Base-by-base conservation (phyloP, 2,797 vertebrate genomes). In the Phyllotis vaccarum region DNA sequence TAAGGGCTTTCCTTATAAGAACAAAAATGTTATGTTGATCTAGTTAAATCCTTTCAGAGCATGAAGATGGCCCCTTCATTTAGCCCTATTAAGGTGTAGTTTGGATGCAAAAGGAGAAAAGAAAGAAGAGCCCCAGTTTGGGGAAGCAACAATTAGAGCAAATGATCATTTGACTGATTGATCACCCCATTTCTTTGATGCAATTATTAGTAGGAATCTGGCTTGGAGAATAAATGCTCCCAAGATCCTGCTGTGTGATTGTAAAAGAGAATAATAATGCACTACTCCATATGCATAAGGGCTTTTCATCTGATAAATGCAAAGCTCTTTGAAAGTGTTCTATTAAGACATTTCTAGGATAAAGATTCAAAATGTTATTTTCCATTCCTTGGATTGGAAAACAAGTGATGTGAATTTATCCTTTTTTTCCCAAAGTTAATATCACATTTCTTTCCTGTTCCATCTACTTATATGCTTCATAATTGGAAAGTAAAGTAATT, bases 111-210 rank as follows among this genome's bases (percentile, higher is more conserved):
- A 87, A 4, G 10, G 87, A 79, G 56, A 3, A 62, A 62, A 56
- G 37, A 94, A 96, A 60, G 40, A 94, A 90, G 54, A 97, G 52
- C 24, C 83, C 75, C 60, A 8, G 62, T 94, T 90, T 95, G 27
- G 27, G 75, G 89, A 62, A 95, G 89, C 93, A 96, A 96, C 94
- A 97, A 97, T 97, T 97, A 98, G 96, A 97, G 97, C 93, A 98
- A 94, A 97, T 95, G 92, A 95, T 97, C 96, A 97, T 97, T 94
- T 98, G 97, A 97, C 75, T 97, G 97, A 97, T 95, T 90, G 97
- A 92, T 97, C 93, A 91, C 97, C 96, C n/a, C 86, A 96, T 81
- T 96, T 97, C 89, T 94, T 85, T 98, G 95, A 96, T 93, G 95
- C 76, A 70, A 79, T 88, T 91, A 94, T 90, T 29, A 9, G 62